phyloP scores from a whole-genome alignment of 1,140 invertebrate genomes.

The Drosophila funebris region DNA sequence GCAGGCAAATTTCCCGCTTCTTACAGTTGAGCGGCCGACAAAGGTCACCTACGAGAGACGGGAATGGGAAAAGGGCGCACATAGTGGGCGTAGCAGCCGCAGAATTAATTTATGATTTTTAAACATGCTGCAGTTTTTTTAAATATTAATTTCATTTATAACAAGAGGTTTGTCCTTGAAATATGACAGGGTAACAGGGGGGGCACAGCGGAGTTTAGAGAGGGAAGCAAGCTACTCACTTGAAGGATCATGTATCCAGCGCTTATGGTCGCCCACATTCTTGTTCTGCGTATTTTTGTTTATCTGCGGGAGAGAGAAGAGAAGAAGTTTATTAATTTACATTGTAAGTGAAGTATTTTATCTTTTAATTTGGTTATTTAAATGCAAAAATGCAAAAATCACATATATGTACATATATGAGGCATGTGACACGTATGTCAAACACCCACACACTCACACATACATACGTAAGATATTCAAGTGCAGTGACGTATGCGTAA shows the following conservation, averaged over 20 bases:
- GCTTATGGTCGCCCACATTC: conserved; percentile 85
- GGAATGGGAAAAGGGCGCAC: not conserved
- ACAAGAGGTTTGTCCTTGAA: not conserved
- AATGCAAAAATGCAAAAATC: conserved; percentile 75
- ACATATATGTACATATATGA: conserved; percentile 45
- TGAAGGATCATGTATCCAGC: conserved; percentile 90
- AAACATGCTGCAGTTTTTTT: conserved; percentile 2
- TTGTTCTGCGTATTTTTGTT: conserved; percentile 77
- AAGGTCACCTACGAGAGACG: conserved; percentile 88
- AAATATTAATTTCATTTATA: not conserved
- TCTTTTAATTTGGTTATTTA: conserved; percentile 77
- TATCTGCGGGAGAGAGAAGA: conserved; percentile 50
- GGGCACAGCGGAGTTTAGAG: not conserved
- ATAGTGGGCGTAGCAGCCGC: conserved; percentile 1
- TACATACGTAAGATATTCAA: conserved; percentile 42
- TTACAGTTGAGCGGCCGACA: conserved; percentile 94
- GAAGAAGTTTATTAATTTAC: conserved; percentile 29
- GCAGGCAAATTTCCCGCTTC: conserved; percentile 93
- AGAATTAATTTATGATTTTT: conserved; percentile 45
- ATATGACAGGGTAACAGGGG: not conserved
- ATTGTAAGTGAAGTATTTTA: conserved; percentile 52
- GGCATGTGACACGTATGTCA: no score
- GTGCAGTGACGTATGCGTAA: conserved; percentile 46
- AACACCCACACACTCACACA: conserved; percentile 34
- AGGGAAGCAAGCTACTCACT: conserved; percentile 85